A percentile compares a stretch with the other conserved stretches of the same genome.
Evolutionary conservation across 2,888 invertebrate genomes (phyloP).

Genomic region (Andrena bucephala): DNA sequence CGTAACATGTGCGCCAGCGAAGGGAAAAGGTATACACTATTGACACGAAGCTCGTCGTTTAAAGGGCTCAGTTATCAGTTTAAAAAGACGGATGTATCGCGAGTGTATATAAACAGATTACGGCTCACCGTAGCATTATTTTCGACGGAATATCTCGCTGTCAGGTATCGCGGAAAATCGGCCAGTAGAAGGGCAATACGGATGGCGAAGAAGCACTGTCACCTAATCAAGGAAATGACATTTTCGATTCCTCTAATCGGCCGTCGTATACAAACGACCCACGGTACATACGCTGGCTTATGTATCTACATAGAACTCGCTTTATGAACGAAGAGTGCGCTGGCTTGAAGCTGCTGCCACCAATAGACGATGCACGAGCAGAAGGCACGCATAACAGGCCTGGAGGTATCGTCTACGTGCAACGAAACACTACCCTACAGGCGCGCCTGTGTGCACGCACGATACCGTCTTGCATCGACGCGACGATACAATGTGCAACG

Average conservation of each 20-base stretch:
- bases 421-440: conserved; percentile 15
- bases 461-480: conserved; percentile 26
- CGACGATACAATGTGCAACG: conserved; percentile 25
- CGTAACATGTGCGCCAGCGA: conserved; percentile 14
- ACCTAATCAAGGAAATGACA: conserved; percentile 59
- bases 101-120: conserved; percentile 52
- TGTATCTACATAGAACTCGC: conserved; percentile 43
- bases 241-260: conserved; percentile 47
- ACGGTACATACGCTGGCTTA: conserved; percentile 4
- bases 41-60: conserved; percentile 25
- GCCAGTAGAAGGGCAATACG: not conserved
- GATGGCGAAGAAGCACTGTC: conserved; percentile 46
- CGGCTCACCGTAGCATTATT: conserved; percentile 71
- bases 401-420: conserved; percentile 8
- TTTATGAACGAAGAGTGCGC: conserved; percentile 55
- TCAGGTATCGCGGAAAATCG: conserved; percentile 38
- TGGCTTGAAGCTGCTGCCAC: conserved; percentile 65
- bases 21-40: not conserved
- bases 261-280: conserved; percentile 33
- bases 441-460: not conserved
- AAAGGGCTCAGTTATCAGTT: conserved; percentile 51
- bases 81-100: conserved; percentile 38
- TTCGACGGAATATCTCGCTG: conserved; percentile 29
- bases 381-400: conserved; percentile 33
- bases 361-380: conserved; percentile 52